Evolutionary conservation across 2,888 invertebrate genomes (phyloP).

Genomic region (Lissonota sp.): DNA sequence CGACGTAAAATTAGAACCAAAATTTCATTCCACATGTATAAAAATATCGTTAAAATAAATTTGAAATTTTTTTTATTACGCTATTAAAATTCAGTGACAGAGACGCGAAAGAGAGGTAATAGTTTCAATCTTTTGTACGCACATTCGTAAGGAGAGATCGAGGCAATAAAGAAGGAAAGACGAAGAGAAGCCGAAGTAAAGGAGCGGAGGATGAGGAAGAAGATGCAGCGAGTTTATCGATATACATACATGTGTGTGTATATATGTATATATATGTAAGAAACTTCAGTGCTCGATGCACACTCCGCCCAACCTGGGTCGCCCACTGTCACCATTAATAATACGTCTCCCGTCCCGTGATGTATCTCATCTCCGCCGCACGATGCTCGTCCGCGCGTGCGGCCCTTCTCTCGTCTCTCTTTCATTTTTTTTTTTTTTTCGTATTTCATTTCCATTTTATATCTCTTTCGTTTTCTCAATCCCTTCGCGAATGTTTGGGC

Average conservation of each 20-base stretch:
- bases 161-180: constrained; percentile 34
- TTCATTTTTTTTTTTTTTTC: constrained; percentile 50
- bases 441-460: constrained; percentile 18
- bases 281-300: constrained; percentile 72
- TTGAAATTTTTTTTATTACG: constrained; percentile 1
- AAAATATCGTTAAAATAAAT: constrained; percentile 18
- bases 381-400: constrained; percentile 70
- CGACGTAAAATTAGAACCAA: no score
- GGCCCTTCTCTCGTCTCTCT: constrained; percentile 59
- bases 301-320: constrained; percentile 83
- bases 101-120: constrained; percentile 39
- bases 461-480: constrained; percentile 45
- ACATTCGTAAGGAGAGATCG: constrained; percentile 20
- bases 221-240: constrained; percentile 58
- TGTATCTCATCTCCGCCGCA: constrained; percentile 82
- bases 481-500: constrained; percentile 71
- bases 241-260: neutral
- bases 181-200: constrained; percentile 53
- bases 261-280: constrained; percentile 22
- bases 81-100: neutral
- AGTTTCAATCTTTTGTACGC: constrained; percentile 45
- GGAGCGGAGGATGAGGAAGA: constrained; percentile 67
- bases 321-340: constrained; percentile 84
- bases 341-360: constrained; percentile 83
- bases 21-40: neutral